phyloP scores from a whole-genome alignment of 2,888 invertebrate species.

The Gastracanthus pulcherrimus region DNA sequence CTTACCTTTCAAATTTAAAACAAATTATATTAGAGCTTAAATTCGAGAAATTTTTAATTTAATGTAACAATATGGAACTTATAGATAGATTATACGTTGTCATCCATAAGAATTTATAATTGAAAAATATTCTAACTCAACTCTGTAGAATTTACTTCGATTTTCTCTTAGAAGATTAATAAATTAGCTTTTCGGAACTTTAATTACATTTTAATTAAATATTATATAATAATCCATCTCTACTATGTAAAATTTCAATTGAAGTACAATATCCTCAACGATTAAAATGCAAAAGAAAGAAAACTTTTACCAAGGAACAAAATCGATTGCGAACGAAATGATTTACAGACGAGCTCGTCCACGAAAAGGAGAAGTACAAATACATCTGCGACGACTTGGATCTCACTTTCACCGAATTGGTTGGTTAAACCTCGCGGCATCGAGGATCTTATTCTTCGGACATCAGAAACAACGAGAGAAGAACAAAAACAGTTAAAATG shows the following conservation, averaged over 20 bases:
- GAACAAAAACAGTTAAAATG: constrained; percentile 38
- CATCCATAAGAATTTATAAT: no score
- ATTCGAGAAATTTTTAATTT: not conserved
- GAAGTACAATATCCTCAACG: not conserved
- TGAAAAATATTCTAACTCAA: not conserved
- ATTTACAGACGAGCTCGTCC: constrained; percentile 93
- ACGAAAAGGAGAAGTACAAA: constrained; percentile 99
- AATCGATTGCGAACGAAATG: constrained; percentile 30
- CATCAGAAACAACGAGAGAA: constrained; percentile 38
- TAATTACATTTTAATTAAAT: no score
- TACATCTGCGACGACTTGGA: constrained; percentile 99
- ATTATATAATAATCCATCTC: not conserved
- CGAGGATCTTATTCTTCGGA: constrained; percentile 27
- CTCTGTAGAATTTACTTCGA: not conserved
- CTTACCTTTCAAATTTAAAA: no score
- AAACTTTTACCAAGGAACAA: constrained; percentile 19
- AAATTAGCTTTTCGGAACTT: no score
- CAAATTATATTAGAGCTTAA: no score
- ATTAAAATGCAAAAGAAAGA: not conserved
- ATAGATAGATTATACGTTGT: no score
- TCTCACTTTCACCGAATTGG: constrained; percentile 97
- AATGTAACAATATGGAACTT: not conserved
- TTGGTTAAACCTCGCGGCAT: constrained; percentile 73
- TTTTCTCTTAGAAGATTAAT: not conserved
- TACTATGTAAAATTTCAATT: constrained; percentile 8